Base-by-base conservation (phyloP, 2,113 vertebrate species). In the Prietella phreatophila region DNA sequence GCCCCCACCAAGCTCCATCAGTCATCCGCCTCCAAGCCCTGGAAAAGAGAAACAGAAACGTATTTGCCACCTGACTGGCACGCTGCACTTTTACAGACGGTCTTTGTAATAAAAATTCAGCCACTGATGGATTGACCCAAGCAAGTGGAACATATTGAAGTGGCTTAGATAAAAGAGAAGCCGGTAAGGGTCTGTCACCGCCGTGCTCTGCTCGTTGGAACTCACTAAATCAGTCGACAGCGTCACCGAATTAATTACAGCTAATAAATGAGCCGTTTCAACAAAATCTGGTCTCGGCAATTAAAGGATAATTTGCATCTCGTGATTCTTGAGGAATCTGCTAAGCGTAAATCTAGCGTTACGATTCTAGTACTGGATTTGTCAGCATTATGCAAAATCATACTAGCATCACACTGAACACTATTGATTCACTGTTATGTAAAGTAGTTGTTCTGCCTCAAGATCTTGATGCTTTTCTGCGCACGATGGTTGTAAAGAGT, bases 51-150 rank as follows among this genome's bases (percentile, higher is more conserved):
- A 78, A 36, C 11, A 86, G 88, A 90, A 93, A 93, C 50, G 5
- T 87, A 88, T 92, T 91, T 90, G 92, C 91, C 91, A 92, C 92
- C 91, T 91, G 89, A 89, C 90, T 88, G 90, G 90, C 89, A 88
- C 88, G 88, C 84, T 22, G 47, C 91, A 88, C 88, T 85, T 93
- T 93, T 92, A 92, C 92, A 86, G 88, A 91, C 60, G 84, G 85
- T 86, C 90, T 76, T 87, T 87, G 91, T 88, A 91, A 91, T 93
- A 93, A 92, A 92, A 89, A 86, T 71, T 1, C 30, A 89, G 85
- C 56, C 85, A 61, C 90, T 91, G 91, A 84, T 89, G 85, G 88
- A 85, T 88, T 78, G n/a, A 63, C 47, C 56, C 36, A 39, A 56
- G 63, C 55, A 39, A 63, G 73, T 87, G 88, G 83, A 58, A 76